Conservation (phyloP, 2,797 vertebrate genomes). For the Balearica regulorum region DNA sequence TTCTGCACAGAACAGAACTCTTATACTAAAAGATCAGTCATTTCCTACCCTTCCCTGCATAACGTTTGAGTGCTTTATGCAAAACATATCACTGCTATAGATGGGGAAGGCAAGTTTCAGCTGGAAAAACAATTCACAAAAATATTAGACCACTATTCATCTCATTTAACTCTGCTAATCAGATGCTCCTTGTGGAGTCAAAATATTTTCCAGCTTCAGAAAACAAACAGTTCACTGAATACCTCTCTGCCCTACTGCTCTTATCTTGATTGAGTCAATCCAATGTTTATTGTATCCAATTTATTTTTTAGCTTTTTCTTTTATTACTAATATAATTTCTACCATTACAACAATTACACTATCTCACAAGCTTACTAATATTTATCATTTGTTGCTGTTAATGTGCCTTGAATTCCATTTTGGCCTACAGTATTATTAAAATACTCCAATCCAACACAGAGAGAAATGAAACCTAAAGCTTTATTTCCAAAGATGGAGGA, state of each 20-base stretch:
- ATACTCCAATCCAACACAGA: neutral
- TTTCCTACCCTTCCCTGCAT: neutral
- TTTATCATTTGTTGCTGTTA: constrained; percentile 43
- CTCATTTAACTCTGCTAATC: constrained; percentile 64
- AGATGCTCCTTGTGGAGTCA: constrained; percentile 46
- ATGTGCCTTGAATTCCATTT: constrained; percentile 23
- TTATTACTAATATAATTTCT: constrained; percentile 48
- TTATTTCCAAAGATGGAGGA: constrained; percentile 40
- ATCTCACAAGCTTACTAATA: constrained; percentile 27
- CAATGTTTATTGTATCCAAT: constrained; percentile 51
- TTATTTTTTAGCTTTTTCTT: constrained; percentile 56
- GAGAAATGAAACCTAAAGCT: constrained; percentile 38
- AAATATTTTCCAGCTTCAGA: constrained; percentile 55
- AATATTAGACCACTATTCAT: constrained; percentile 49
- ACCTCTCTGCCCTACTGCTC: constrained; percentile 24
- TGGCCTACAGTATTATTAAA: constrained; percentile 2
- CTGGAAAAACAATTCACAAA: constrained; percentile 49
- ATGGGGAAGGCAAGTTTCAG: constrained; percentile 48
- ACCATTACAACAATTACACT: constrained; percentile 35
- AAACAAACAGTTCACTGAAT: constrained; percentile 48
- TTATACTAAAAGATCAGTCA: constrained; percentile 8
- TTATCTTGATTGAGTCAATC: constrained; percentile 48
- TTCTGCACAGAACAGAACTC: neutral
- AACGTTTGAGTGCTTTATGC: constrained; percentile 45
- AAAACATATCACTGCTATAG: neutral